Percentiles rank a stretch among this genome's conserved stretches.
Evolutionary conservation across 2,113 vertebrate species (phyloP).

Genomic region (Phainopepla nitens): DNA sequence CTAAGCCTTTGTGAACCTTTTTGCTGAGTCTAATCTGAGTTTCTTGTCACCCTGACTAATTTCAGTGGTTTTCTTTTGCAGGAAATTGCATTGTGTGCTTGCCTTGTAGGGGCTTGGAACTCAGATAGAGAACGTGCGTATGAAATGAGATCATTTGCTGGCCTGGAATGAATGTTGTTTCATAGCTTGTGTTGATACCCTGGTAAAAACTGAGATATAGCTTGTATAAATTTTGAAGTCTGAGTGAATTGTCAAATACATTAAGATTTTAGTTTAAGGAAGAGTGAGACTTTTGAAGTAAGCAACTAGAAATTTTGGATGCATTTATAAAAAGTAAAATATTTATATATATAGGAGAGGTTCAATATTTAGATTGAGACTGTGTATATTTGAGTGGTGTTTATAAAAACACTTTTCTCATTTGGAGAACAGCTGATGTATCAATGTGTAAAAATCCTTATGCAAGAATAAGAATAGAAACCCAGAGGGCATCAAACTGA

Average conservation of each 20-base stretch:
- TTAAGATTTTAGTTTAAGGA: not conserved
- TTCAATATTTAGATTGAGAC: not conserved
- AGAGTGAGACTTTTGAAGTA: not conserved
- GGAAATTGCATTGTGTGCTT: not conserved
- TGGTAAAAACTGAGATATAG: not conserved
- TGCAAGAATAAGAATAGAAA: not conserved
- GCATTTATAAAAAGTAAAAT: not conserved
- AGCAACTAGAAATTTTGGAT: not conserved
- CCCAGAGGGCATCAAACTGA: not conserved
- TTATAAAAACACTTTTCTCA: not conserved
- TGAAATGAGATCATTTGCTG: constrained; percentile 33
- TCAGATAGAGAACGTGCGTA: not conserved
- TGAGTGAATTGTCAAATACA: not conserved
- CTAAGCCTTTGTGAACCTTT: not conserved
- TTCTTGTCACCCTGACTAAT: constrained; percentile 49
- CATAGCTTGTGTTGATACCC: not conserved
- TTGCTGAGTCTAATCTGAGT: not conserved
- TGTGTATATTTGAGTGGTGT: not conserved
- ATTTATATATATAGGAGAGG: not conserved
- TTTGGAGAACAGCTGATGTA: not conserved
- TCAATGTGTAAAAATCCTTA: not conserved
- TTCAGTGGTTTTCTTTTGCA: constrained; percentile 26
- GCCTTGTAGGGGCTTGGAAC: not conserved
- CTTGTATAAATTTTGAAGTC: not conserved
- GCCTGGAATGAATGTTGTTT: not conserved